Percentiles rank a stretch among this genome's conserved stretches.
phyloP scores from a whole-genome alignment of 2,797 vertebrate species.

The Squalus acanthias region DNA sequence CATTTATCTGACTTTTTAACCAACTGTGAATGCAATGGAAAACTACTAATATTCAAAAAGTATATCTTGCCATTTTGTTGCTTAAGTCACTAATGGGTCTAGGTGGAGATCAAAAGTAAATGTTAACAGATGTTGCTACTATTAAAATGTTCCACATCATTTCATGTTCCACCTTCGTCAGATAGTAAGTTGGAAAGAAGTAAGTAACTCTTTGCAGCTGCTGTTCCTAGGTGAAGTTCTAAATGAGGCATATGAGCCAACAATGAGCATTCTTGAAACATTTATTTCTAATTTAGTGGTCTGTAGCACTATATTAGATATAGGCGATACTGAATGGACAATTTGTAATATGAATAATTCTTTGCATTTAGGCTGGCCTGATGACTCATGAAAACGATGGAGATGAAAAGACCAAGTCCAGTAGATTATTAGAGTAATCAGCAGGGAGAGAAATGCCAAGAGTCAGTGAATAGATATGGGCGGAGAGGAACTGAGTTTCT shows the following conservation, averaged over 20 bases:
- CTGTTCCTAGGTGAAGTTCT: not conserved
- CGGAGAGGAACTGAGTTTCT: not conserved
- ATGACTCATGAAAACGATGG: not conserved
- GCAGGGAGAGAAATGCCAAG: not conserved
- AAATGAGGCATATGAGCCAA: not conserved
- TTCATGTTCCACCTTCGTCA: not conserved
- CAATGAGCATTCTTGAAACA: not conserved
- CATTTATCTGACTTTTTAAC: too few relatives aligned
- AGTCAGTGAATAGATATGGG: not conserved
- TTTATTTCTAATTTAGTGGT: not conserved
- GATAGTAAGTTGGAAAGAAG: not conserved
- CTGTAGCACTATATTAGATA: not conserved
- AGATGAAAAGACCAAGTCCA: not conserved
- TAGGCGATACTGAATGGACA: not conserved
- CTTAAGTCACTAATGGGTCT: too few relatives aligned
- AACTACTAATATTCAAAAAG: too few relatives aligned
- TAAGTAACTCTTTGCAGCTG: not conserved
- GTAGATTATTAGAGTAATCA: not conserved
- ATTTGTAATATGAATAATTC: not conserved
- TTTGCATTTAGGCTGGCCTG: not conserved
- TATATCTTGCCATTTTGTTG: too few relatives aligned
- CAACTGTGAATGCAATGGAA: too few relatives aligned
- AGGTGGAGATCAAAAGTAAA: not conserved
- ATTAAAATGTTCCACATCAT: not conserved
- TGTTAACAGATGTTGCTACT: not conserved